Evolutionary conservation across 2,888 invertebrate species (phyloP).

Genomic region (Callinectes sapidus): DNA sequence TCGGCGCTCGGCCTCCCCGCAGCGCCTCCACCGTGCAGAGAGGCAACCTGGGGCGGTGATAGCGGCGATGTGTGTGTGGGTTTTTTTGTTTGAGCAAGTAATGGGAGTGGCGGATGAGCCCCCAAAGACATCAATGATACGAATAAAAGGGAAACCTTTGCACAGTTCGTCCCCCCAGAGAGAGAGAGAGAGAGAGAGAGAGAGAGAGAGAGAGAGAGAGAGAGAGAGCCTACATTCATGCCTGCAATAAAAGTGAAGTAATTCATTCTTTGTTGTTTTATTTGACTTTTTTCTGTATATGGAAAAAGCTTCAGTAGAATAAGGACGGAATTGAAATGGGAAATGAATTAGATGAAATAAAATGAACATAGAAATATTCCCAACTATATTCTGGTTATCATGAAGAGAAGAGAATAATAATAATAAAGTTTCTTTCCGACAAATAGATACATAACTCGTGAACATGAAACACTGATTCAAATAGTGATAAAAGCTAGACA

Average conservation of each 20-base stretch:
- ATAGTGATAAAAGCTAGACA: too few species aligned
- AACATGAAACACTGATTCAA: too few species aligned
- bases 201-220: conserved; percentile 1
- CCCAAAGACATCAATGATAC: not conserved
- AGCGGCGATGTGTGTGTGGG: not conserved
- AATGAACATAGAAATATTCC: too few species aligned
- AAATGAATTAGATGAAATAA: too few species aligned
- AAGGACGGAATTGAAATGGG: too few species aligned
- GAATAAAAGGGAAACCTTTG: not conserved
- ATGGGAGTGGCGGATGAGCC: not conserved
- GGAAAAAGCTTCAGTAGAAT: too few species aligned
- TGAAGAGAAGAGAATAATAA: too few species aligned
- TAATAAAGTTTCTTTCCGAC: too few species aligned
- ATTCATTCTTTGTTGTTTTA: too few species aligned
- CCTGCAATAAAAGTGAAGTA: not conserved
- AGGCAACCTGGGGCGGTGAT: not conserved
- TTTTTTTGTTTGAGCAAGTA: not conserved
- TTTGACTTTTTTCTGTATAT: too few species aligned
- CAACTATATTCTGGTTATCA: too few species aligned
- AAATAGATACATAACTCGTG: too few species aligned
- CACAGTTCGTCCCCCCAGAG: not conserved
- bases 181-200: conserved; percentile 1
- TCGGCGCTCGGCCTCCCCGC: not conserved
- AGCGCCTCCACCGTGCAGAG: not conserved
- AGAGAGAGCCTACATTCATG: not conserved